Evolutionary conservation across 2,888 invertebrate species (phyloP).

Genomic region (Synanthedon tipuliformis): DNA sequence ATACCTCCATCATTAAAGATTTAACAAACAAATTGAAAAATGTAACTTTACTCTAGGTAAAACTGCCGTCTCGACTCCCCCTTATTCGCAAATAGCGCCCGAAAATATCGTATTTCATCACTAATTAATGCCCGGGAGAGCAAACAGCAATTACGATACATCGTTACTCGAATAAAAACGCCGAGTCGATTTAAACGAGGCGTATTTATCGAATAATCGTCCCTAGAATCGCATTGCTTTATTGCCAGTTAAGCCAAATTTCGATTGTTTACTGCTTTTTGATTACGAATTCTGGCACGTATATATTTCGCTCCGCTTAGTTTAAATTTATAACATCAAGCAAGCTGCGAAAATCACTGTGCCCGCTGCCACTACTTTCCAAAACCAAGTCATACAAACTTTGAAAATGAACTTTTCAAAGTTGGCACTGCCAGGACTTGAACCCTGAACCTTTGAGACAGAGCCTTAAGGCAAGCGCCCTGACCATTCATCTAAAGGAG

Average conservation of each 20-base stretch:
- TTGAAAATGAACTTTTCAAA: too few species aligned
- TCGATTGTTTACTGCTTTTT: constrained; percentile 34
- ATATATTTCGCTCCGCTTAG: too few species aligned
- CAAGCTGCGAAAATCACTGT: too few species aligned
- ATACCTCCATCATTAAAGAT: background rate
- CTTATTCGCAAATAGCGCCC: constrained; percentile 20
- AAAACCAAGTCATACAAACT: too few species aligned
- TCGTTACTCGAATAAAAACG: constrained; percentile 36
- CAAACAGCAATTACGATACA: constrained; percentile 57
- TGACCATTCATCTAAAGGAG: too few species aligned
- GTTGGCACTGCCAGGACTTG: too few species aligned
- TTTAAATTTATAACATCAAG: too few species aligned
- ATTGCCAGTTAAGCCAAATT: constrained; percentile 47
- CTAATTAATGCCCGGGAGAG: constrained; percentile 49
- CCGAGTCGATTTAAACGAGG: constrained; percentile 28
- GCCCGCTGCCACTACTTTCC: too few species aligned
- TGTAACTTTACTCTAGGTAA: background rate
- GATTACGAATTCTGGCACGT: constrained; percentile 9
- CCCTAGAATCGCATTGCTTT: constrained; percentile 32
- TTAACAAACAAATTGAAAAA: background rate
- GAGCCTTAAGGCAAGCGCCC: too few species aligned
- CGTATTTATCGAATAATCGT: constrained; percentile 31
- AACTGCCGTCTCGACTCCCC: constrained; percentile 2
- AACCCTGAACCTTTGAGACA: too few species aligned
- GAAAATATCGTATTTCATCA: constrained; percentile 58